These are phyloP conservation scores for Hippocampus mohnikei DNA, from an alignment of 2,113 vertebrate genomes.

Conservation along the genomic window DNA sequence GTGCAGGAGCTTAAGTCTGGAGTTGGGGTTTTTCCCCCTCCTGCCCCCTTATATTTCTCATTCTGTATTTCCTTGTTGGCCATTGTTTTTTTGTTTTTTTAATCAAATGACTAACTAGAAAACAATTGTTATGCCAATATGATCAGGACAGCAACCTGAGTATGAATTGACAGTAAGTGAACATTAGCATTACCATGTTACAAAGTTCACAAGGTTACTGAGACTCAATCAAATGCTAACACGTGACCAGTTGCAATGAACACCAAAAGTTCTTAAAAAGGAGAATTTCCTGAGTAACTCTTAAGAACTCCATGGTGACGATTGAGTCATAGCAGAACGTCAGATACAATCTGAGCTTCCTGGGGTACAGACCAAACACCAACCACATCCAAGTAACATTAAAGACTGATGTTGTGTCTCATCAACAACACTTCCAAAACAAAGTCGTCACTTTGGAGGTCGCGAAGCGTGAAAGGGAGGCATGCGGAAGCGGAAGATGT, in stretches of 20 bases:
- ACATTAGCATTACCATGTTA: no score
- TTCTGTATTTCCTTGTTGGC: no score
- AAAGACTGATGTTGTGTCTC: constrained; percentile 38
- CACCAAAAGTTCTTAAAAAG: neutral
- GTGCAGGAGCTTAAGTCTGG: no score
- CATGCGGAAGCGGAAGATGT: constrained; percentile 3
- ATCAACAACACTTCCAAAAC: constrained; percentile 5
- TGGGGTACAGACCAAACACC: constrained; percentile 47
- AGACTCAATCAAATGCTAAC: neutral
- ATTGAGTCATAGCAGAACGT: constrained; percentile 19
- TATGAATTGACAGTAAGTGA: no score
- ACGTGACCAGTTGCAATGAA: neutral
- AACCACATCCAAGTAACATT: constrained; percentile 22
- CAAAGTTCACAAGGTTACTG: no score
- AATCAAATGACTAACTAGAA: no score
- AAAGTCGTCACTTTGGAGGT: constrained; percentile 1
- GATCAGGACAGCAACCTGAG: no score
- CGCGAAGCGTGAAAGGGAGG: neutral
- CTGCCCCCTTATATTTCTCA: no score
- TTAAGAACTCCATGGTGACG: neutral
- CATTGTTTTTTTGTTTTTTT: no score
- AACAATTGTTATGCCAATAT: no score
- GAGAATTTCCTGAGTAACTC: neutral
- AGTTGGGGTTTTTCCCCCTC: no score
- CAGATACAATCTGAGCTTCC: constrained; percentile 43